phyloP scores from a whole-genome alignment of 1,140 invertebrate species.

The Dendroctonus valens region DNA sequence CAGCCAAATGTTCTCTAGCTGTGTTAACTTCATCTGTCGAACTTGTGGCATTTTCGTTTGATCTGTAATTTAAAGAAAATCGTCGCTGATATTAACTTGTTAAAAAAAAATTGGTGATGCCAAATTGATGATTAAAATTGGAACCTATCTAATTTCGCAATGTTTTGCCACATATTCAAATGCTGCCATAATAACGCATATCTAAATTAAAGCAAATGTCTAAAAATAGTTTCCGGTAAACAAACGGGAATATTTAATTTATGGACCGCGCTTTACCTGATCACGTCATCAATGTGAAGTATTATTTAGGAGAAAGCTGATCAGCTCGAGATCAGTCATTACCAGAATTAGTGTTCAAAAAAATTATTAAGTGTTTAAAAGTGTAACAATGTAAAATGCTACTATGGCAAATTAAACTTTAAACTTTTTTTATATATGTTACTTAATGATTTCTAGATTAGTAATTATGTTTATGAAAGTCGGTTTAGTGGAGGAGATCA shows the following conservation, averaged over 20 bases:
- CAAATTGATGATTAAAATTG: neutral
- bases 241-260: conserved; percentile 3
- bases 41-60: conserved; percentile 23
- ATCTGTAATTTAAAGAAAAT: conserved; percentile 10
- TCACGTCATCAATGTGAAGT: neutral
- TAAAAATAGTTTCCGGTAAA: neutral
- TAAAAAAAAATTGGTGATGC: neutral
- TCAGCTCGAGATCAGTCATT: no score
- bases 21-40: conserved; percentile 32
- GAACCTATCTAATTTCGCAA: neutral
- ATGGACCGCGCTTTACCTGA: conserved; percentile 1
- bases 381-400: neutral
- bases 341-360: no score
- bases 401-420: neutral
- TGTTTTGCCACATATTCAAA: neutral
- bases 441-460: no score
- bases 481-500: no score
- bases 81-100: neutral
- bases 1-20: conserved; percentile 2
- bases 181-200: neutral
- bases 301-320: no score
- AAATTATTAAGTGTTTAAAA: no score
- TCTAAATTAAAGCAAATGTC: neutral
- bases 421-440: no score
- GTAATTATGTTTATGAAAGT: no score